Percentiles rank a stretch among this genome's conserved stretches.
phyloP scores from a whole-genome alignment of 2,113 vertebrate species.

The Lota lota region DNA sequence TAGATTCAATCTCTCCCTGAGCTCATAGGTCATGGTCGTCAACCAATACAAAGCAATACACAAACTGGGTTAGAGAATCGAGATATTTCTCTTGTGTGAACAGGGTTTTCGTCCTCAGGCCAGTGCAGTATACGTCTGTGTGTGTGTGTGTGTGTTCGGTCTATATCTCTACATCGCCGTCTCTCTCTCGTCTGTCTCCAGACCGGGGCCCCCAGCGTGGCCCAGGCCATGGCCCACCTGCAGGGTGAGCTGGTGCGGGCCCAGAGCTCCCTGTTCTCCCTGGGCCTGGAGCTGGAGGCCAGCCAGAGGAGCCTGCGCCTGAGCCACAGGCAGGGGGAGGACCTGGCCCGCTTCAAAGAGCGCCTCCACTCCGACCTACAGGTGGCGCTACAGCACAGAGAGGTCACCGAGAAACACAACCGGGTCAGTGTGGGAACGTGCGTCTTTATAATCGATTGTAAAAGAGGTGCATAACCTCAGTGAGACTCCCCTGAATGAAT shows the following conservation, averaged over 20 bases:
- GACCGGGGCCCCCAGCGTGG: conserved; percentile 51
- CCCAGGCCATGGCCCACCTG: conserved; percentile 61
- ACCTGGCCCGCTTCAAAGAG: conserved; percentile 70
- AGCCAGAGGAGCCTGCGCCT: conserved; percentile 77
- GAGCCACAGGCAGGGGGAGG: conserved; percentile 80
- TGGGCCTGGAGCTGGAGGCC: conserved; percentile 85
- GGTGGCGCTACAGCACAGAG: conserved; percentile 83
- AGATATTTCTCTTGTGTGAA: too few relatives aligned
- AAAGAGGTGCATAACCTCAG: neutral
- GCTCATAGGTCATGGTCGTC: too few relatives aligned
- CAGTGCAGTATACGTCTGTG: too few relatives aligned
- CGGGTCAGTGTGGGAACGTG: conserved; percentile 72
- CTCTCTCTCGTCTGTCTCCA: conserved; percentile 19
- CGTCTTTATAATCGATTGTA: neutral
- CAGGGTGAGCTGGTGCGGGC: conserved; percentile 79
- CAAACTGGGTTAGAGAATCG: too few relatives aligned
- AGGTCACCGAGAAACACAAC: conserved; percentile 85
- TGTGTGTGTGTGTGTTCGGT: too few relatives aligned
- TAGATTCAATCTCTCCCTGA: too few relatives aligned
- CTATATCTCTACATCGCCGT: too few relatives aligned
- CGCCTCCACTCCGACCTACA: conserved; percentile 75
- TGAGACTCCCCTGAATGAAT: too few relatives aligned
- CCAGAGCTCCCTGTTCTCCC: conserved; percentile 84
- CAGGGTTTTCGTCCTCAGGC: too few relatives aligned
- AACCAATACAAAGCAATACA: too few relatives aligned